Base-by-base conservation (phyloP, 2,113 vertebrate genomes). In the Pogona vitticeps region DNA sequence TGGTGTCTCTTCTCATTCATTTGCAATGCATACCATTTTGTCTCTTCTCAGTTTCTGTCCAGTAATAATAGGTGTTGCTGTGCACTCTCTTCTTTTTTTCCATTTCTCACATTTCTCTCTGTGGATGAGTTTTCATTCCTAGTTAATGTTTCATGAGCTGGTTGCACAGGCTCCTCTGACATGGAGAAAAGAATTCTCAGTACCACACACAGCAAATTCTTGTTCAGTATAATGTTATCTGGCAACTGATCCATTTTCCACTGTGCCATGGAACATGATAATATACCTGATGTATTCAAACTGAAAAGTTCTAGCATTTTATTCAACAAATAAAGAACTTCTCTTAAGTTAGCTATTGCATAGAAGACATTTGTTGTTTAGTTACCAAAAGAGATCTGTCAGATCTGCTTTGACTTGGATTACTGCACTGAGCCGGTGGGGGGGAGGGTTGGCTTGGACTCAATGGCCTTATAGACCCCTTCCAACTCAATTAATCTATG, bases 121-220 rank as follows among this genome's bases (percentile, higher is more conserved):
- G 72, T 68, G 73, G 79, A 28, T 61, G n/a, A 77, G 63, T 78
- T 83, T 86, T 80, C 80, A 77, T 38, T 82, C 67, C 79, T 73
- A 76, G 73, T 83, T 71, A 59, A 86, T 86, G 73, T 89, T 89
- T 86, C 56, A 89, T 82, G 73, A 86, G 63, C 83, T 77, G 61
- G 46, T 58, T 59, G 76, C 31, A 26, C 40, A 68, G 58, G 73
- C 58, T 42, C 58, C 73, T 77, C 31, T 76, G 63, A 38, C 75
- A 46, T 31, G 38, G 21, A 28, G 68, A 46, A 71, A 23, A 65
- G 8, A 14, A 33, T 77, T 67, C 61, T 61, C 38, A 10, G 36
- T n/a, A 70, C 46, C 42, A 23, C 2, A 36, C 3, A n/a, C n/a
- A 63, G 6, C 26, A 70, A 40, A 56, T 59, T 78, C 58, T 65